phyloP scores from a whole-genome alignment of 2,797 vertebrate genomes.

The Valencia hispanica region DNA sequence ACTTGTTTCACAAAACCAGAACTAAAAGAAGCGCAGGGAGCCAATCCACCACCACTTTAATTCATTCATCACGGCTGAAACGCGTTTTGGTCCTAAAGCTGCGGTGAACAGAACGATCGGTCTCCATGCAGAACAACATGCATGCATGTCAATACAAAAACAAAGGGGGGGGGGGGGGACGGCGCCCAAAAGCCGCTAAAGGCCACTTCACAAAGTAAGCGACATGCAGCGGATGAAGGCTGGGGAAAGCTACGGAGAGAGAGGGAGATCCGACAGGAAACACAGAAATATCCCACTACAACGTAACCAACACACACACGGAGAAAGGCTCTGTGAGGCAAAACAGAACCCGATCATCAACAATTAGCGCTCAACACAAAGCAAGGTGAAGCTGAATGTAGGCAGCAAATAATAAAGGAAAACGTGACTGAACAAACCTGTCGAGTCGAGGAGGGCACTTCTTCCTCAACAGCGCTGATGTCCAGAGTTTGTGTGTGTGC shows the following conservation, averaged over 20 bases:
- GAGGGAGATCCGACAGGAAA: not conserved
- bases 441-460: conserved; percentile 62
- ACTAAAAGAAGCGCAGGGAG: not conserved
- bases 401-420: not conserved
- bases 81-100: not conserved
- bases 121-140: conserved; percentile 6
- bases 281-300: conserved; percentile 21
- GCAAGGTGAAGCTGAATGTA: conserved; percentile 21
- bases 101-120: conserved; percentile 23
- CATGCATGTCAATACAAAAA: conserved; percentile 26
- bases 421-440: conserved; percentile 73
- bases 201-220: conserved; percentile 46
- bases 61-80: conserved; percentile 27
- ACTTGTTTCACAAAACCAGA: conserved; percentile 36
- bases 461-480: conserved; percentile 65
- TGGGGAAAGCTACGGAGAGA: not conserved
- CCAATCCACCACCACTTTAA: conserved; percentile 2
- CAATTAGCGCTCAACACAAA: conserved; percentile 29
- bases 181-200: conserved; percentile 33
- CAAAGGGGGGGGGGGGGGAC: not conserved
- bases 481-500: conserved; percentile 65
- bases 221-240: conserved; percentile 8
- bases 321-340: conserved; percentile 6
- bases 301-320: conserved; percentile 26
- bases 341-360: conserved; percentile 23